A percentile compares a stretch with the other conserved stretches of the same genome.
phyloP scores from a whole-genome alignment of 2,888 invertebrate genomes.

The Metalampra italica region DNA sequence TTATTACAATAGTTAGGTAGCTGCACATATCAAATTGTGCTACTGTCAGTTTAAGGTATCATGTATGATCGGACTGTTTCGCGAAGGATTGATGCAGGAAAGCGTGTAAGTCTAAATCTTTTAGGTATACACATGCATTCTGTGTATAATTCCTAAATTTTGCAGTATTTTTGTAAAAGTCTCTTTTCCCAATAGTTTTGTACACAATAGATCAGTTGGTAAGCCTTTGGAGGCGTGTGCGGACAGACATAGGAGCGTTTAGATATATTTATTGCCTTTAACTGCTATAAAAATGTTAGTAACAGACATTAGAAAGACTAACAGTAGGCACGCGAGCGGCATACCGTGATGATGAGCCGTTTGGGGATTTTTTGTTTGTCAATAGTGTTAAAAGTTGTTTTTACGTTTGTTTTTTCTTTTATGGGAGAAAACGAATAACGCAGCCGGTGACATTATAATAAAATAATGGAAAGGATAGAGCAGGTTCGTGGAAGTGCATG shows the following conservation, averaged over 20 bases:
- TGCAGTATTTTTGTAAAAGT: background rate
- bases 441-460: too few relatives aligned
- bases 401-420: background rate
- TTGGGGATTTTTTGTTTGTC: slow-evolving; percentile 23
- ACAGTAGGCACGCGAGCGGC: slow-evolving; percentile 55
- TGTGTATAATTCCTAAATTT: background rate
- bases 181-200: slow-evolving; percentile 15
- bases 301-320: slow-evolving; percentile 62
- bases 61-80: too few relatives aligned
- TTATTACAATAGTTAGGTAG: too few relatives aligned
- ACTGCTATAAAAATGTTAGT: slow-evolving; percentile 60
- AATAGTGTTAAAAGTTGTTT: slow-evolving; percentile 10
- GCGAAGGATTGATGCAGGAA: too few relatives aligned
- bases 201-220: slow-evolving; percentile 39
- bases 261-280: slow-evolving; percentile 51
- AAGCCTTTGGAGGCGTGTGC: slow-evolving; percentile 33
- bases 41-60: too few relatives aligned
- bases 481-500: too few relatives aligned
- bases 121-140: too few relatives aligned
- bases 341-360: slow-evolving; percentile 37
- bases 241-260: slow-evolving; percentile 13
- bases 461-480: too few relatives aligned
- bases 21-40: too few relatives aligned
- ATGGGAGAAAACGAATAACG: too few relatives aligned
- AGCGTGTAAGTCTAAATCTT: too few relatives aligned